These are phyloP conservation scores for Coelopa frigida DNA, from an alignment of 1,140 invertebrate genomes.

Conservation along the genomic window DNA sequence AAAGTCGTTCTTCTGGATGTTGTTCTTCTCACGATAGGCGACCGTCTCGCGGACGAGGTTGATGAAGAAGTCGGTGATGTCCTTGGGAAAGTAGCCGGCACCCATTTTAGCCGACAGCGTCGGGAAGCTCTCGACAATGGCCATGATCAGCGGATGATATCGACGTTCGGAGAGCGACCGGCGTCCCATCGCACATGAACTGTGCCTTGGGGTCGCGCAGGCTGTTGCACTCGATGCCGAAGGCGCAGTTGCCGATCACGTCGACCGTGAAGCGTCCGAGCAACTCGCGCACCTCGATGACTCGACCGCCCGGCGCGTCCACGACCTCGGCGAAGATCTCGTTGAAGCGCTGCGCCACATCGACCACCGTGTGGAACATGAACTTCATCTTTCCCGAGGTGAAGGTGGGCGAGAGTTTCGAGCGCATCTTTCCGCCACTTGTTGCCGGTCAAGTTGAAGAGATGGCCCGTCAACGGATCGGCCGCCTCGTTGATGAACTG, in stretches of 20 bases:
- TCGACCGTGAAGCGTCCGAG: constrained; percentile 52
- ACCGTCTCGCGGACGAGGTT: constrained; percentile 31
- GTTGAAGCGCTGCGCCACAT: constrained; percentile 1
- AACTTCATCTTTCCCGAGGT: constrained; percentile 50
- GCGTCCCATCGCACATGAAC: constrained; percentile 45
- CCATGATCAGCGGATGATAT: constrained; percentile 20
- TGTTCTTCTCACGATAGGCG: constrained; percentile 32
- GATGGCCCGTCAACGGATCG: constrained; percentile 45
- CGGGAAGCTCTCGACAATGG: constrained; percentile 29
- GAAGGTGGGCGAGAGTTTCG: constrained; percentile 54
- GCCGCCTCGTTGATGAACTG: constrained; percentile 44
- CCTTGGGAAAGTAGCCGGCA: constrained; percentile 22
- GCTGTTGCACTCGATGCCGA: constrained; percentile 2
- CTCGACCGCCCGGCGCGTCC: constrained; percentile 15
- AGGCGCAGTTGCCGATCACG: constrained; percentile 47
- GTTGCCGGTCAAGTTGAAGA: constrained; percentile 46
- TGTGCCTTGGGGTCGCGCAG: constrained; percentile 36
- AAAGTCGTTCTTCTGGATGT: constrained; percentile 31
- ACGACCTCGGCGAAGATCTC: constrained; percentile 5
- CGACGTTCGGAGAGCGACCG: constrained; percentile 26
- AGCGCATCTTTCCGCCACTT: constrained; percentile 52
- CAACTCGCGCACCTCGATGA: constrained; percentile 31
- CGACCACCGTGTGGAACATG: constrained; percentile 39
- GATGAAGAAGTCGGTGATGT: constrained; percentile 38
- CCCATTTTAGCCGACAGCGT: constrained; percentile 22